Base-by-base conservation (phyloP, 1,140 invertebrate species). In the Mylabris phalerata region DNA sequence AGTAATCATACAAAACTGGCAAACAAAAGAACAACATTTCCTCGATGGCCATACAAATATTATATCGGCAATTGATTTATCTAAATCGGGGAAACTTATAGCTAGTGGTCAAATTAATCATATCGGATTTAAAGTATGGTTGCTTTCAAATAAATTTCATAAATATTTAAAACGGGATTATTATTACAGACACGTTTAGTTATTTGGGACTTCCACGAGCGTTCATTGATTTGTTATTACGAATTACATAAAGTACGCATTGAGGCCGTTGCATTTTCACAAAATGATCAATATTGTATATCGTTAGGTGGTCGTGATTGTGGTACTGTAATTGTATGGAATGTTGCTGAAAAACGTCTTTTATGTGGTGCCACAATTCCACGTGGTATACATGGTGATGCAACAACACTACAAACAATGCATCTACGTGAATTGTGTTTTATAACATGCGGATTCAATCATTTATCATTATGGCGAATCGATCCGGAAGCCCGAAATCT, bases 51-150 rank as follows among this genome's bases (percentile, higher is more conserved):
- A 95, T 68, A 86, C 86, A 0, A 91, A 94, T 75, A 82, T 83
- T 45, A 86, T 97, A 40, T 88, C 91, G 0, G 84, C 90, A 32
- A 74, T 97, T 9, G 85, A 86, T 52, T 68, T 95, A 5, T 94
- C 92, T 44, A 67, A 64, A 52, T 75, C 69, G 60, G 93, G 93
- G 42, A 84, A 84, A 26, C 91, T 84, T 66, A 75, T 96, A 39
- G 93, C 89, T 19, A 92, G 92, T 7, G 93, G 93, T 0, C 91
- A 95, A 75, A 82, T 90, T 9, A 95, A 89, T 69, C 86, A 93
- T 67, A 90, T 92, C 71, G 93, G 92, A 4, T 95, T 94, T 71
- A 92, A 91, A 76, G 86, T 87, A 19, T 19, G 19, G 19, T 19
- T 19, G 19, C 19, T 19, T 1, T 19, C 19, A 19, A 19, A 19